Evolutionary conservation across 2,888 invertebrate species (phyloP).

Genomic region (Dasysyrphus albostriatus): DNA sequence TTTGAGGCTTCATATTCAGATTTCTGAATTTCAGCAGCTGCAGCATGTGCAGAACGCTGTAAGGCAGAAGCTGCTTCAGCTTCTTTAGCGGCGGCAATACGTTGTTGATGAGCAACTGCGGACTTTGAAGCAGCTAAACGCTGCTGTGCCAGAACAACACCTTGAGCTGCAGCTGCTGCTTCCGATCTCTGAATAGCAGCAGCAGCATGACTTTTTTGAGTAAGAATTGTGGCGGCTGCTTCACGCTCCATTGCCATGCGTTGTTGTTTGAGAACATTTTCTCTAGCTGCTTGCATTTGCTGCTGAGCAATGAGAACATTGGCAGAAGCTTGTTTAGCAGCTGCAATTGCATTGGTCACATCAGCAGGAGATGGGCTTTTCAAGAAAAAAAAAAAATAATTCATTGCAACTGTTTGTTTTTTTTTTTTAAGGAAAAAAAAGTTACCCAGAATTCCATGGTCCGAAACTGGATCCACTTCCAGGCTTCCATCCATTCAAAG

Average conservation of each 20-base stretch:
- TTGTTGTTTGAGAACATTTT: constrained; percentile 89
- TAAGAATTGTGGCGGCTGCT: constrained; percentile 87
- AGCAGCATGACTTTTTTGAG: constrained; percentile 88
- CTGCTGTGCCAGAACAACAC: constrained; percentile 88
- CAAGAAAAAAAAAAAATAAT: not conserved
- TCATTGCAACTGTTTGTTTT: accelerated
- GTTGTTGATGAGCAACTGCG: constrained; percentile 89
- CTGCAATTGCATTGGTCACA: constrained; percentile 89
- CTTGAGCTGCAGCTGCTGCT: constrained; percentile 87
- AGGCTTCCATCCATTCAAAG: constrained; percentile 37
- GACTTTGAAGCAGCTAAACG: constrained; percentile 89
- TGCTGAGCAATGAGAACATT: constrained; percentile 90
- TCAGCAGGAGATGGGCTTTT: constrained; percentile 86
- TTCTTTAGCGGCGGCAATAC: constrained; percentile 89
- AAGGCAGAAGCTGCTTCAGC: constrained; percentile 90
- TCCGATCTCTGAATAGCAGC: constrained; percentile 88
- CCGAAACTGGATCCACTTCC: constrained; percentile 41
- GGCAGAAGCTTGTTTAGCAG: constrained; percentile 89
- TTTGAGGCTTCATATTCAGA: constrained; percentile 87
- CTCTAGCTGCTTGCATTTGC: constrained; percentile 89
- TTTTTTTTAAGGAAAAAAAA: not conserved
- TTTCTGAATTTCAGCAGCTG: constrained; percentile 89
- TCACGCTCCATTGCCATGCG: constrained; percentile 90
- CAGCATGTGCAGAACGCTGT: constrained; percentile 88
- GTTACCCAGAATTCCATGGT: constrained; percentile 62